These are phyloP conservation scores for Periparus ater DNA, from an alignment of 2,797 vertebrate genomes.

Conservation along the genomic window DNA sequence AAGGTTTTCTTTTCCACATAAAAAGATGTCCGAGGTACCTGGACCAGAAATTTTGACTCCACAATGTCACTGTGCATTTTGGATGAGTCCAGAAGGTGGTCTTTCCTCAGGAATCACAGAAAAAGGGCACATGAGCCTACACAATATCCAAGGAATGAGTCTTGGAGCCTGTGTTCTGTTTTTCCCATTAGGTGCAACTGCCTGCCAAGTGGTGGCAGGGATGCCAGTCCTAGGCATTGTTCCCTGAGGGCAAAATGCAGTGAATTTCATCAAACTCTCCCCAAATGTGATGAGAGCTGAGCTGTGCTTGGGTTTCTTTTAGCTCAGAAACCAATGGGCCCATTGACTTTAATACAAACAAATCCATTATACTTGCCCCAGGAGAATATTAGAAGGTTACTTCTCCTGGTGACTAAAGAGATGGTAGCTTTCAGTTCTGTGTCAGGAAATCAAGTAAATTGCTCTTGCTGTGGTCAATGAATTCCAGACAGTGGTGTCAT, in stretches of 20 bases:
- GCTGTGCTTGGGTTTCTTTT: background rate
- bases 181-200: background rate
- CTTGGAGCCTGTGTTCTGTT: background rate
- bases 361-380: background rate
- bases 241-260: background rate
- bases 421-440: background rate
- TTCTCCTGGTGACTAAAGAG: background rate
- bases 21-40: background rate
- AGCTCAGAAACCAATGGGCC: background rate
- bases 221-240: background rate
- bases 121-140: background rate
- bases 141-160: background rate
- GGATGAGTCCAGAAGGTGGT: background rate
- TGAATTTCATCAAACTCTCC: background rate
- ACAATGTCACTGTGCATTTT: background rate
- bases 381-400: background rate
- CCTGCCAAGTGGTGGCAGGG: background rate
- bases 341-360: background rate
- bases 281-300: background rate
- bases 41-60: background rate
- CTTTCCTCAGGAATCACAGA: background rate
- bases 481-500: background rate
- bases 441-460: background rate
- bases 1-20: background rate
- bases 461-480: background rate